phyloP scores from a whole-genome alignment of 2,113 vertebrate species.

The Urocolius indicus region DNA sequence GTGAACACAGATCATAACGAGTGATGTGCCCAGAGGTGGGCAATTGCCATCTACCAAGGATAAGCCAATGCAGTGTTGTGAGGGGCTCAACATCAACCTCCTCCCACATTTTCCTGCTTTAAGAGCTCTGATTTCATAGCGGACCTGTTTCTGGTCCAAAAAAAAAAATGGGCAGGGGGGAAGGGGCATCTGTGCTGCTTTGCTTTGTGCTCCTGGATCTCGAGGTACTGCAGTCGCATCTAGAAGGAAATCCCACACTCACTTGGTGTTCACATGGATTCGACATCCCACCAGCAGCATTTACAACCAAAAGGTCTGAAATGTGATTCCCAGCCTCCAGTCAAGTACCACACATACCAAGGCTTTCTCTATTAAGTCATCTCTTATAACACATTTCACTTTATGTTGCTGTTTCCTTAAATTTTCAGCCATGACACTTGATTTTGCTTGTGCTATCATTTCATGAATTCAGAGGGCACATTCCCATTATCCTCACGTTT shows the following conservation, averaged over 20 bases:
- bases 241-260: background rate
- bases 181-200: background rate
- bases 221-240: background rate
- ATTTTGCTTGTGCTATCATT: background rate
- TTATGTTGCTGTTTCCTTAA: background rate
- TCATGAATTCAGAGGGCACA: background rate
- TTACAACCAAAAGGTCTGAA: background rate
- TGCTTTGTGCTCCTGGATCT: background rate
- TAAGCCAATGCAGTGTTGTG: background rate
- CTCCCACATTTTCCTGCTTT: background rate
- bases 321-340: background rate
- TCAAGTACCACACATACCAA: background rate
- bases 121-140: background rate
- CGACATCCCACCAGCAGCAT: background rate
- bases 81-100: background rate
- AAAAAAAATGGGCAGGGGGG: too few relatives aligned
- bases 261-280: background rate
- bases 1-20: rapidly evolving
- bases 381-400: background rate
- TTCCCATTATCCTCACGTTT: background rate
- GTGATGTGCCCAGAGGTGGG: rapidly evolving
- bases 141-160: too few relatives aligned
- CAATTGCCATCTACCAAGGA: background rate
- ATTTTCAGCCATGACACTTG: background rate
- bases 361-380: background rate